These are phyloP conservation scores for Istiophorus platypterus DNA, from an alignment of 2,113 vertebrate species.

Conservation along the genomic window DNA sequence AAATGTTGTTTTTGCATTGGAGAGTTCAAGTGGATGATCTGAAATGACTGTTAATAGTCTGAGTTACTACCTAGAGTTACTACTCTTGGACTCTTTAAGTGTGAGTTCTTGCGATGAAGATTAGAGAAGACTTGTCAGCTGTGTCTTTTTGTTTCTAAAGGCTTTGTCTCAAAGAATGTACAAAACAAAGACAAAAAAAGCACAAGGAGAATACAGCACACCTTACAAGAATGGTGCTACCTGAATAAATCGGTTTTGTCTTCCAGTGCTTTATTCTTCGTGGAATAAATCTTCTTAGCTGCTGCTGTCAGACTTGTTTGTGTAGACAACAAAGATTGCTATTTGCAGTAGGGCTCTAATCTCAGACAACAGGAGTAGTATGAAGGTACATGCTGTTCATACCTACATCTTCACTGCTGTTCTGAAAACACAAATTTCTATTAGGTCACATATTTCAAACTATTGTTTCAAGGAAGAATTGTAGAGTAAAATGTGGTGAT, in stretches of 20 bases:
- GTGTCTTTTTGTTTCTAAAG: conserved; percentile 21
- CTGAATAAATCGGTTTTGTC: conserved; percentile 10
- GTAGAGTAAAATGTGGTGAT: neutral
- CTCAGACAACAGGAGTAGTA: neutral
- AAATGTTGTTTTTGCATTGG: conserved; percentile 5
- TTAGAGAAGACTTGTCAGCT: conserved; percentile 34
- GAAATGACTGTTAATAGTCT: conserved; percentile 28
- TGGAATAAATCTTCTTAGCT: neutral
- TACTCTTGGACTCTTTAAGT: conserved; percentile 11
- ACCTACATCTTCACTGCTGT: neutral
- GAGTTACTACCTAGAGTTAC: neutral
- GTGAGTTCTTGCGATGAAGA: conserved; percentile 38
- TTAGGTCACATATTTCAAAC: neutral
- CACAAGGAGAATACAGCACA: neutral
- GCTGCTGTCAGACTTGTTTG: neutral
- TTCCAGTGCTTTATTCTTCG: neutral
- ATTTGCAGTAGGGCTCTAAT: neutral
- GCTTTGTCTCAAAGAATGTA: neutral
- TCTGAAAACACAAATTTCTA: neutral
- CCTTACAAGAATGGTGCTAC: neutral
- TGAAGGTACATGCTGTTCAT: neutral
- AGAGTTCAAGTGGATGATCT: conserved; percentile 25
- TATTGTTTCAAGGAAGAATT: neutral
- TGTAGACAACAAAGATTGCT: neutral
- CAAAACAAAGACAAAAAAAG: too few relatives aligned